Evolutionary conservation across 2,113 vertebrate genomes (phyloP), one percentile per base, ranked within the genome.

Genomic region (Actenoides lindsayi): DNA sequence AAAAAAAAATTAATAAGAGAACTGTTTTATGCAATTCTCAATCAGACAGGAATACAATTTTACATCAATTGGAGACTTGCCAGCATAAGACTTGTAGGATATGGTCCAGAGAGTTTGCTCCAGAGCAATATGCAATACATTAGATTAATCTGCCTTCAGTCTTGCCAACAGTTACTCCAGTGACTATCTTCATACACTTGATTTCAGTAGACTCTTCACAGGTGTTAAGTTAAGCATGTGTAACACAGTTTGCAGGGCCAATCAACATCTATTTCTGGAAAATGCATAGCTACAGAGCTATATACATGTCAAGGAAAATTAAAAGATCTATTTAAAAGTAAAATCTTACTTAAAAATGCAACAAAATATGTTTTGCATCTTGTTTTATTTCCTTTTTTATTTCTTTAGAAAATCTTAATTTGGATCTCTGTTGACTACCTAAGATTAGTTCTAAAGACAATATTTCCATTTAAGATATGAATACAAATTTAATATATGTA

Each of bases 311-410:
- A 53, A 97, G 70, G 39, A 89, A 97, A 82, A 46, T 84, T 37
- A 33, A 73, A 96, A 90, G 65, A 51, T 93, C 71, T 76, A 92
- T 94, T 95, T 96, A 69, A 97, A 81, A 91, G 23, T 77, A 93
- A 79, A 95, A 88, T 94, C 96, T 92, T 67, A 56, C 83, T 83
- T 69, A 16, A 94, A 96, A 93, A n/a, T 75, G 44, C 15, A 59
- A 3, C 0, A 1, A 91, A 84, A 71, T 35, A 15, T 84, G 39
- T 70, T 93, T 94, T 90, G 8, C 89, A 48, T 41, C 33, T 87
- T 95, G 51, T 56, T 93, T 65, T 67, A 57, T 85, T 70, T 81
- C 37, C 28, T 93, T 85, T 89, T 28, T 80, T 87, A 25, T 80
- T 94, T 89, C 83, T 90, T 81, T 67, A 53, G 50, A 84, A 88